Percentiles rank a stretch among this genome's conserved stretches.
Evolutionary conservation across 2,797 vertebrate genomes (phyloP).

Genomic region (Argya squamiceps): DNA sequence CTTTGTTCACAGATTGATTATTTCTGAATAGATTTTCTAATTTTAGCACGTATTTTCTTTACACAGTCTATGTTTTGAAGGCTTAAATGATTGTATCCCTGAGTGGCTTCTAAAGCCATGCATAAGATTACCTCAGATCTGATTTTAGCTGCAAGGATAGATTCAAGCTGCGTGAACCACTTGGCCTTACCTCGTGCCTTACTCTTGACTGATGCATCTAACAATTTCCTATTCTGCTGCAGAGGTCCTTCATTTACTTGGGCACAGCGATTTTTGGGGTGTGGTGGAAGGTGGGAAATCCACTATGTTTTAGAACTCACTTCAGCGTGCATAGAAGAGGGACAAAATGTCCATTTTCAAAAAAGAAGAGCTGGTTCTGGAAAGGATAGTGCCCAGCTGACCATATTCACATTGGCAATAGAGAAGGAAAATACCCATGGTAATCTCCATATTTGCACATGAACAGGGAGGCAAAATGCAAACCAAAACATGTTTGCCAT

Average conservation of each 20-base stretch:
- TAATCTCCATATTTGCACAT: conserved; percentile 27
- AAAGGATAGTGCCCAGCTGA: background rate
- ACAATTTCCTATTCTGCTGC: background rate
- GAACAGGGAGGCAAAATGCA: conserved; percentile 16
- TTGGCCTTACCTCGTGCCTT: background rate
- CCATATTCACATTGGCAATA: background rate
- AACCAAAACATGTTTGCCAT: conserved; percentile 51
- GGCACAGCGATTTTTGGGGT: background rate
- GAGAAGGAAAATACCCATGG: conserved; percentile 35
- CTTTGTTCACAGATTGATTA: background rate
- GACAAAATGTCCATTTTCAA: background rate
- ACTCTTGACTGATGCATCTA: background rate
- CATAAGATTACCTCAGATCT: background rate
- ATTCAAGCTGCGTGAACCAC: background rate
- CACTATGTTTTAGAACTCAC: background rate
- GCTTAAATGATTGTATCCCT: background rate
- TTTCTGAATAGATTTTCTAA: background rate
- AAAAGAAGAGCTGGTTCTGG: background rate
- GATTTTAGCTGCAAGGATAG: background rate
- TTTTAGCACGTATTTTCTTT: fast-evolving
- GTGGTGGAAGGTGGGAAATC: background rate
- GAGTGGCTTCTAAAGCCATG: background rate
- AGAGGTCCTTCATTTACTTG: background rate
- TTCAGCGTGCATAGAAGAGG: background rate
- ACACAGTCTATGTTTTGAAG: background rate